phyloP scores from a whole-genome alignment of 2,888 invertebrate genomes.

The Arctia plantaginis region DNA sequence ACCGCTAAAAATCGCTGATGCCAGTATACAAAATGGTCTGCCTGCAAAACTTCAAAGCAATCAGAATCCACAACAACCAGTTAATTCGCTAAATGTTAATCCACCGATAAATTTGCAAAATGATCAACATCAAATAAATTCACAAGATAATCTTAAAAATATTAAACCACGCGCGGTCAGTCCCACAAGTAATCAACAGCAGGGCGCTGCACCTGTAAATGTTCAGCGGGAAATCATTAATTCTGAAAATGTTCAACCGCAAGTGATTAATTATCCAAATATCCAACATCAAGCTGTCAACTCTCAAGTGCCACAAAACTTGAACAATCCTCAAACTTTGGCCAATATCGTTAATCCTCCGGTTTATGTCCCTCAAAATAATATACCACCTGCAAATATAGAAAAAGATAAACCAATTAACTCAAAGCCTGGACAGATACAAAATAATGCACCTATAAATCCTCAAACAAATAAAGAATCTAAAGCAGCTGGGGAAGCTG shows the following conservation, averaged over 20 bases:
- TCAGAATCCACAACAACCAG: conserved; percentile 17
- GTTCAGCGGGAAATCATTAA: conserved; percentile 10
- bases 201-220: conserved; percentile 3
- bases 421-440: neutral
- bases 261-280: conserved; percentile 12
- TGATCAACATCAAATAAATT: neutral
- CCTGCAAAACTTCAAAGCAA: conserved; percentile 21
- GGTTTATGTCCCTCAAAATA: conserved; percentile 9
- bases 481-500: neutral
- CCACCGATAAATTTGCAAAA: neutral
- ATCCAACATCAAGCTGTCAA: neutral
- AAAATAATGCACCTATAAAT: conserved; percentile 26
- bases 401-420: neutral
- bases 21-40: conserved; percentile 21
- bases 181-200: conserved; percentile 4
- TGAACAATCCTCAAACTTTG: conserved; percentile 15
- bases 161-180: conserved; percentile 3
- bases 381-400: conserved; percentile 12
- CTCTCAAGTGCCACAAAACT: neutral
- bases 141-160: conserved; percentile 6
- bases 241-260: conserved; percentile 6
- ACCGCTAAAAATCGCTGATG: conserved; percentile 13
- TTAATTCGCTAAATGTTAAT: conserved; percentile 2
- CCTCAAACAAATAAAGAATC: conserved; percentile 22
- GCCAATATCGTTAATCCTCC: conserved; percentile 13